phyloP scores from a whole-genome alignment of 2,888 invertebrate genomes.

The Koerneria pararmatus region DNA sequence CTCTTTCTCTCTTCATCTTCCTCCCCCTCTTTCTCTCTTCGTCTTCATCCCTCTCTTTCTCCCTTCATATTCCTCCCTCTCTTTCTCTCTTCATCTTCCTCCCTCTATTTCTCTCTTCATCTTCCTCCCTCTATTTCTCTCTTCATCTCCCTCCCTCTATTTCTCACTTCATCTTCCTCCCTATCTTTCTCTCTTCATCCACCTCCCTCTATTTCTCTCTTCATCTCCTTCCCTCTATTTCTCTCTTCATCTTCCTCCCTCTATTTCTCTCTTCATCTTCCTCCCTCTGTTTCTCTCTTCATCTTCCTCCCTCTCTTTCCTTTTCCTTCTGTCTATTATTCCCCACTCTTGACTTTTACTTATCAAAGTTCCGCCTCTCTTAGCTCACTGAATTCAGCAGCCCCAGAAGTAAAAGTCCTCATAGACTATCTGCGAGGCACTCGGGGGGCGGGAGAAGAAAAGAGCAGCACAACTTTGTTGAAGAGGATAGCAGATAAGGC shows the following conservation, averaged over 20 bases:
- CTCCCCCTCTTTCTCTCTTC: no score
- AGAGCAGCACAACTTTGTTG: constrained; percentile 45
- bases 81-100: neutral
- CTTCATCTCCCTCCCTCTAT: neutral
- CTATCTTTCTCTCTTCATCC: neutral
- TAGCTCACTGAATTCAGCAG: no score
- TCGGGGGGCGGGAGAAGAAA: constrained; percentile 32
- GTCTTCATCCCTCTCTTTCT: no score
- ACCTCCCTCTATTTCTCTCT: constrained; percentile 8
- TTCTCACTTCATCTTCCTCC: constrained; percentile 7
- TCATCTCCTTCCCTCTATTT: constrained; percentile 3
- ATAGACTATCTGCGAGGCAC: constrained; percentile 56
- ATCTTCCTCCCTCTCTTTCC: neutral
- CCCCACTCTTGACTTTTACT: no score
- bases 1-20: constrained; percentile 14
- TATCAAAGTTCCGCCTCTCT: no score
- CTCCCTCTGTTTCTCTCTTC: neutral
- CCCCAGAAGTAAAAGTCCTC: constrained; percentile 39
- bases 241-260: constrained; percentile 7
- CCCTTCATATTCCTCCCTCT: no score
- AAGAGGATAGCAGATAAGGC: constrained; percentile 37
- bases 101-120: constrained; percentile 1
- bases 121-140: neutral
- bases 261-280: constrained; percentile 2
- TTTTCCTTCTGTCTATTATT: no score